These are phyloP conservation scores for Ginglymostoma cirratum DNA, from an alignment of 2,113 vertebrate genomes.

Conservation along the genomic window DNA sequence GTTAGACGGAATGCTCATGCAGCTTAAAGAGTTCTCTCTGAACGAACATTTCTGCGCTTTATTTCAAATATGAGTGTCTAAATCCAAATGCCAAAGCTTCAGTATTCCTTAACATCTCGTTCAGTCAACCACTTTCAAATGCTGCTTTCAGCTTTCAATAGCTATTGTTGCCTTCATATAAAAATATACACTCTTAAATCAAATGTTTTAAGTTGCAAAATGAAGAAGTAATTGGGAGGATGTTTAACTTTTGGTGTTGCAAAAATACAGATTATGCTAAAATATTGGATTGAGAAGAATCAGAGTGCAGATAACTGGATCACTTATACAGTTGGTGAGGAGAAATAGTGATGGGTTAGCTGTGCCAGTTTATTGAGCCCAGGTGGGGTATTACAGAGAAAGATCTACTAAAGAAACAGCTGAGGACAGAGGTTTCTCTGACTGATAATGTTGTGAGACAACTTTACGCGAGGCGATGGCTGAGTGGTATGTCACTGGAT, in stretches of 20 bases:
- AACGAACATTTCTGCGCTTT: background rate
- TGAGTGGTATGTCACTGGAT: no score
- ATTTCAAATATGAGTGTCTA: background rate
- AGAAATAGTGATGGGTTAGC: background rate
- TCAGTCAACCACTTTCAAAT: background rate
- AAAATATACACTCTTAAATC: background rate
- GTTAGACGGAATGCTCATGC: background rate
- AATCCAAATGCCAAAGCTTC: constrained; percentile 16
- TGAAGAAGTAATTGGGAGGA: background rate
- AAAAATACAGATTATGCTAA: background rate
- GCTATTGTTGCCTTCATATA: background rate
- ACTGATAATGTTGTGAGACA: background rate
- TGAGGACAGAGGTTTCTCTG: background rate
- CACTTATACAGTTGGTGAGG: background rate
- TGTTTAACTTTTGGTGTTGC: background rate
- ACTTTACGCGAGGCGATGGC: no score
- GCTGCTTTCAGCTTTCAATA: background rate
- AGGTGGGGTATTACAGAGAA: background rate
- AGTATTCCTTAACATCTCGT: background rate
- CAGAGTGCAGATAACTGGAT: background rate
- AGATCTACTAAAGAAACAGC: background rate
- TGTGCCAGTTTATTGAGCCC: background rate
- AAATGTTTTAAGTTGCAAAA: background rate
- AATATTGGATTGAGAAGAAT: background rate
- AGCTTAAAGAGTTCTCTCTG: background rate